phyloP scores from a whole-genome alignment of 2,797 vertebrate species.

The Cyprinodon diabolis region DNA sequence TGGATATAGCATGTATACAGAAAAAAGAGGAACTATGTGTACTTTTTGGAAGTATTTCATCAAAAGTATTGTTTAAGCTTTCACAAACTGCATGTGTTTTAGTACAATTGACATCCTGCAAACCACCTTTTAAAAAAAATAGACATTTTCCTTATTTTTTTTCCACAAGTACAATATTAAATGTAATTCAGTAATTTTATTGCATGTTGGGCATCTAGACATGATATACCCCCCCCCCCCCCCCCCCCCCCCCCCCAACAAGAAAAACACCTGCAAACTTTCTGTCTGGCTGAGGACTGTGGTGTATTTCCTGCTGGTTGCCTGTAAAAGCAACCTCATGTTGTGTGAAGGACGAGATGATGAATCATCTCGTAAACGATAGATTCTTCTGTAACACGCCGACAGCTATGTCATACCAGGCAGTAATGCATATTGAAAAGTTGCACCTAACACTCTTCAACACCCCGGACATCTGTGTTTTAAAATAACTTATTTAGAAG shows the following conservation, averaged over 20 bases:
- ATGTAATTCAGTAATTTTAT: not conserved
- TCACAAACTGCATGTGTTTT: too few relatives aligned
- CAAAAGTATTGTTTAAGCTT: too few relatives aligned
- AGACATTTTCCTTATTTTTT: too few relatives aligned
- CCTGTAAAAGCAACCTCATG: slow-evolving; percentile 12
- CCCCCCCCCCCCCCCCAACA: not conserved
- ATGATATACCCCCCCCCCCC: not conserved
- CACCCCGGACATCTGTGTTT: not conserved
- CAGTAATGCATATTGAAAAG: not conserved
- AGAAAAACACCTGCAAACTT: slow-evolving; percentile 19
- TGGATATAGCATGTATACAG: too few relatives aligned
- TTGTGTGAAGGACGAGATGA: slow-evolving; percentile 27
- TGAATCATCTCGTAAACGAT: slow-evolving; percentile 43
- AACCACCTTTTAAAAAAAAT: too few relatives aligned
- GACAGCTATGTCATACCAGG: slow-evolving; percentile 24
- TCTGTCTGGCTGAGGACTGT: slow-evolving; percentile 27
- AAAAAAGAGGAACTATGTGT: too few relatives aligned
- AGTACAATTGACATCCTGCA: too few relatives aligned
- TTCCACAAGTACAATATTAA: too few relatives aligned
- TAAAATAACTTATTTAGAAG: not conserved
- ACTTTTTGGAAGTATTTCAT: too few relatives aligned
- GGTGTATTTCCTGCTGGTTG: slow-evolving; percentile 37
- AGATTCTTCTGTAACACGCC: slow-evolving; percentile 16
- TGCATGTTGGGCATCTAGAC: not conserved
- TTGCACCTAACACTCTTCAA: not conserved